Percentiles rank a stretch among this genome's conserved stretches.
phyloP scores from a whole-genome alignment of 37 sponge, comb jelly and placozoan species.

The Oscarella lobularis region DNA sequence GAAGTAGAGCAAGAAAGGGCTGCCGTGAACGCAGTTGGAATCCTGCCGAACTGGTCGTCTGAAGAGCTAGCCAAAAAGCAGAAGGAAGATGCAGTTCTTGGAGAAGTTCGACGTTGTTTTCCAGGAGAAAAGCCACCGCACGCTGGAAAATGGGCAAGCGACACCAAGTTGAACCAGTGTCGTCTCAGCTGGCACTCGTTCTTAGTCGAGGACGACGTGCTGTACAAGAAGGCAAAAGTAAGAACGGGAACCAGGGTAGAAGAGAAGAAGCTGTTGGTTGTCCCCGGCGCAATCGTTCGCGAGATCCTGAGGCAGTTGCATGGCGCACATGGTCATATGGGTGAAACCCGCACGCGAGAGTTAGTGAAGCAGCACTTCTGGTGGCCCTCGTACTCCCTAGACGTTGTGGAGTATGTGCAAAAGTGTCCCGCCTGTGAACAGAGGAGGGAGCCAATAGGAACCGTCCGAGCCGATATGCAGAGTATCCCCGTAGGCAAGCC shows the following conservation, averaged over 20 bases:
- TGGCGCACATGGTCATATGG: constrained; percentile 7
- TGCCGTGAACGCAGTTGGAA: too few species aligned
- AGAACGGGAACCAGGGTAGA: neutral
- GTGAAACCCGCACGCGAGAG: constrained; percentile 3
- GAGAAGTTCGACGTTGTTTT: neutral
- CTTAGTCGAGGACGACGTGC: too few species aligned
- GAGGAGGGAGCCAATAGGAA: constrained; percentile 2
- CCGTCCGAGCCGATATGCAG: neutral
- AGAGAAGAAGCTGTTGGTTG: neutral
- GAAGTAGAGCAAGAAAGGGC: neutral
- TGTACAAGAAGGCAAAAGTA: neutral
- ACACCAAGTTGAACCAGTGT: neutral
- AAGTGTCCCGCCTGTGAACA: neutral
- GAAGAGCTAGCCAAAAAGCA: neutral
- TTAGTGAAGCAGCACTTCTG: constrained; percentile 5
- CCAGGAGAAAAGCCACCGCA: neutral
- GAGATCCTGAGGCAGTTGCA: neutral
- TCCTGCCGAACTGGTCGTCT: neutral
- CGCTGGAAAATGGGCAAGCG: neutral
- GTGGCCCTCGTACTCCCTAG: neutral
- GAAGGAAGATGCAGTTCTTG: neutral
- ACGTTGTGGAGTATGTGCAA: constrained; percentile 7
- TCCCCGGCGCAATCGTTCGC: neutral
- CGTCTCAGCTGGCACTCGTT: neutral
- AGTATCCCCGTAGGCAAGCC: neutral